phyloP scores from a whole-genome alignment of 2,797 vertebrate species.

The Potorous gilbertii region DNA sequence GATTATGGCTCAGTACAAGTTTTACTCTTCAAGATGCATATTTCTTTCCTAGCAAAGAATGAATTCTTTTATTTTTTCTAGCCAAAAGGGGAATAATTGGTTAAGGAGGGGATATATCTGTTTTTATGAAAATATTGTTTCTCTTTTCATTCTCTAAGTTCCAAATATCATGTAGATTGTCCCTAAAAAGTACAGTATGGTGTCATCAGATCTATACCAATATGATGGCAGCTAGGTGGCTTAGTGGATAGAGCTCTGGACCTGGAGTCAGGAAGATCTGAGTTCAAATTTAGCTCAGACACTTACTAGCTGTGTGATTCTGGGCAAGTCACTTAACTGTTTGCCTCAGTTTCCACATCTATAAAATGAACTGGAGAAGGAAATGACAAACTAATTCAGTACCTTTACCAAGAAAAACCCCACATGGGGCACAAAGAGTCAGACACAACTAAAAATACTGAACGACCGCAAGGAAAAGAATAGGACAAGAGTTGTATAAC shows the following conservation, averaged over 20 bases:
- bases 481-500: background rate
- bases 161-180: background rate
- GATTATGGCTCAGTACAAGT: conserved; percentile 3
- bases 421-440: background rate
- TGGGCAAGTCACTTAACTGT: background rate
- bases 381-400: background rate
- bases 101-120: background rate
- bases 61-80: conserved; percentile 4
- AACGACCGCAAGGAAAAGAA: background rate
- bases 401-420: background rate
- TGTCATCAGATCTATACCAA: background rate
- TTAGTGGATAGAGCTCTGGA: background rate
- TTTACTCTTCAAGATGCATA: background rate
- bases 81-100: background rate
- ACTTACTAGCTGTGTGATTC: background rate
- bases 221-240: background rate
- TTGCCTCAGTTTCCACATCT: background rate
- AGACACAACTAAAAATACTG: background rate
- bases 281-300: background rate
- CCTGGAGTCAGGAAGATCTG: background rate
- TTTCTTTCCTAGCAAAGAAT: conserved; percentile 38
- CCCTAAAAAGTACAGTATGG: background rate
- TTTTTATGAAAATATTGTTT: conserved; percentile 13
- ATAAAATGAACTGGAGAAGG: background rate
- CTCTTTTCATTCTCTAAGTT: conserved; percentile 17